Evolutionary conservation across 2,113 vertebrate genomes (phyloP).

Genomic region (Jaculus jaculus): DNA sequence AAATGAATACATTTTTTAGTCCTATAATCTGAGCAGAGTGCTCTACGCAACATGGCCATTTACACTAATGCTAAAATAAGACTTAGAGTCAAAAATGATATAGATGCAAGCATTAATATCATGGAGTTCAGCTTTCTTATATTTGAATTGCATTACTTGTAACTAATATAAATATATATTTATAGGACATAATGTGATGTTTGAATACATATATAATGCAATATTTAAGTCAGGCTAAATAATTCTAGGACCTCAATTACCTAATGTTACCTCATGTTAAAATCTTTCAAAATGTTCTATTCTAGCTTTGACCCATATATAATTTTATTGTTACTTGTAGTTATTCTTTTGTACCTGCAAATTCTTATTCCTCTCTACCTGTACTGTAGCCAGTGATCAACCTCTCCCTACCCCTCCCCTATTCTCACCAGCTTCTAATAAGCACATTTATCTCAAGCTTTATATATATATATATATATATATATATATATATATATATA

Average conservation of each 20-base stretch:
- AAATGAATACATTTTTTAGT: neutral
- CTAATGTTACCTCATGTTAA: neutral
- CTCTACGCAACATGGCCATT: neutral
- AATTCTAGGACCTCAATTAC: neutral
- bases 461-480: neutral
- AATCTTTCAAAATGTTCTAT: neutral
- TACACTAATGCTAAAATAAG: neutral
- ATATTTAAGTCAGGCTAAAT: neutral
- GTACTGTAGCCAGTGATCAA: neutral
- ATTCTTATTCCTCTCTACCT: neutral
- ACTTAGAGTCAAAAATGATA: neutral
- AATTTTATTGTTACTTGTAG: neutral
- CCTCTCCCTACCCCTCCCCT: neutral
- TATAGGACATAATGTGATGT: neutral
- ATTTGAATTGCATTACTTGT: neutral
- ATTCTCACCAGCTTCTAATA: neutral
- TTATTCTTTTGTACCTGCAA: neutral
- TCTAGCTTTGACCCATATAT: neutral
- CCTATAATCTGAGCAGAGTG: neutral
- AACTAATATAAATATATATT: neutral
- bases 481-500: neutral
- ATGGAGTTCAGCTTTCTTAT: neutral
- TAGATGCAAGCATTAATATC: neutral
- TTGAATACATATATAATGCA: neutral
- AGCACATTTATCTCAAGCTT: neutral